phyloP scores from a whole-genome alignment of 1,140 invertebrate genomes.

The Zaprionus nigranus region DNA sequence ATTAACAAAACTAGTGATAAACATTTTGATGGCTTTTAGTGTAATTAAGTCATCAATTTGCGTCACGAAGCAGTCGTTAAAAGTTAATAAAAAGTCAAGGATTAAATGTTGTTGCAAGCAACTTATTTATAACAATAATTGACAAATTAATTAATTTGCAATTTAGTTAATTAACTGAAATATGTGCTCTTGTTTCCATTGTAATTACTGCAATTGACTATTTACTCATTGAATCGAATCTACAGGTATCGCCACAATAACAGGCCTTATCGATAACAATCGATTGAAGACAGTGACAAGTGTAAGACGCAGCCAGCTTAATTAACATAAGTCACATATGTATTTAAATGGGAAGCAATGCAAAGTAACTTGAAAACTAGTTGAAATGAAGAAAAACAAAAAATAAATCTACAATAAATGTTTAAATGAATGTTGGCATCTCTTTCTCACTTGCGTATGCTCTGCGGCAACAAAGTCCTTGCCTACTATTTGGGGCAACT shows the following conservation, averaged over 20 bases:
- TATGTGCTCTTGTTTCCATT: neutral
- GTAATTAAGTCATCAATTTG: slow-evolving; percentile 1
- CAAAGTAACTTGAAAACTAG: too few species aligned
- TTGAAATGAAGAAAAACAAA: neutral
- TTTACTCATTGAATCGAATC: too few species aligned
- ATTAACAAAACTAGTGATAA: slow-evolving; percentile 5
- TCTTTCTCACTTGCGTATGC: neutral
- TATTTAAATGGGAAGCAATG: too few species aligned
- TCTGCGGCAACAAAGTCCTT: neutral
- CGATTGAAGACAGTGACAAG: neutral
- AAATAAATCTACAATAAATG: neutral
- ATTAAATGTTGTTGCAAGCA: neutral
- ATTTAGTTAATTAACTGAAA: neutral
- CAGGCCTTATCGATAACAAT: neutral
- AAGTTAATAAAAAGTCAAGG: neutral
- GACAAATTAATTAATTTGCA: neutral
- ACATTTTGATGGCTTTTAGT: slow-evolving; percentile 6
- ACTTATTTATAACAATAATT: neutral
- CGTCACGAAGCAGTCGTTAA: slow-evolving; percentile 4
- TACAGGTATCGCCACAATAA: neutral
- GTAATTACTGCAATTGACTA: too few species aligned
- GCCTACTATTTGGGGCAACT: slow-evolving; percentile 22
- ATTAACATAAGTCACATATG: too few species aligned
- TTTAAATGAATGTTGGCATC: neutral
- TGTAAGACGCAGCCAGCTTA: too few species aligned